phyloP scores from a whole-genome alignment of 2,888 invertebrate genomes.

The Bombylius discolor region DNA sequence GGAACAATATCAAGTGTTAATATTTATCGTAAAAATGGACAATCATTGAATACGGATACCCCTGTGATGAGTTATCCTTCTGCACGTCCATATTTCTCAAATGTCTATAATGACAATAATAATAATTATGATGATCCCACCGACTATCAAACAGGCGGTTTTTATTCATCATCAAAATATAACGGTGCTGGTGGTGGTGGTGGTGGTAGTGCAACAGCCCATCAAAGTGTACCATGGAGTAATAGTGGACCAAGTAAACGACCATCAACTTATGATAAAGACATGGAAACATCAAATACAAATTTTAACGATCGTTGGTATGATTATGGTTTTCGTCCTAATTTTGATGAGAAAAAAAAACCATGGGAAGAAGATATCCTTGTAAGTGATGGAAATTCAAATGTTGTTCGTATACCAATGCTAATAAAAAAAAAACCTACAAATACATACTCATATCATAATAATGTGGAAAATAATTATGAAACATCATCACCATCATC shows the following conservation, averaged over 20 bases:
- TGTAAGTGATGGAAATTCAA: slow-evolving; percentile 4
- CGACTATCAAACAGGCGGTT: background rate
- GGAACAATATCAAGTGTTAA: slow-evolving; percentile 15
- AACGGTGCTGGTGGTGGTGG: background rate
- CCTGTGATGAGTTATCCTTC: background rate
- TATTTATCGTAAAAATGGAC: slow-evolving; percentile 13
- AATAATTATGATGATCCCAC: background rate
- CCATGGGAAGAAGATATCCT: slow-evolving; percentile 1
- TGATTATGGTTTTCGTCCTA: slow-evolving; percentile 10
- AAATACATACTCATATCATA: background rate
- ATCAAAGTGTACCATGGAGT: slow-evolving; percentile 2
- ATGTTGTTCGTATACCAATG: slow-evolving; percentile 3
- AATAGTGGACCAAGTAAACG: background rate
- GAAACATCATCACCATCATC: background rate
- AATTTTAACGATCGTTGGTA: slow-evolving; percentile 10
- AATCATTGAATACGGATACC: background rate
- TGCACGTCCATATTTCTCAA: background rate
- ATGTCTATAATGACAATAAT: slow-evolving; percentile 2
- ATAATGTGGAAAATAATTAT: background rate
- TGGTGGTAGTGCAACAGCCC: background rate
- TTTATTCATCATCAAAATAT: background rate
- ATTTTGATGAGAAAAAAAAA: slow-evolving; percentile 5
- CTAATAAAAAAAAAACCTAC: background rate
- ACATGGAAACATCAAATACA: slow-evolving; percentile 3
- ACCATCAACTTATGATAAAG: background rate